Percentiles rank a stretch among this genome's conserved stretches.
phyloP scores from a whole-genome alignment of 2,888 invertebrate species.

The Hemithea aestivaria region DNA sequence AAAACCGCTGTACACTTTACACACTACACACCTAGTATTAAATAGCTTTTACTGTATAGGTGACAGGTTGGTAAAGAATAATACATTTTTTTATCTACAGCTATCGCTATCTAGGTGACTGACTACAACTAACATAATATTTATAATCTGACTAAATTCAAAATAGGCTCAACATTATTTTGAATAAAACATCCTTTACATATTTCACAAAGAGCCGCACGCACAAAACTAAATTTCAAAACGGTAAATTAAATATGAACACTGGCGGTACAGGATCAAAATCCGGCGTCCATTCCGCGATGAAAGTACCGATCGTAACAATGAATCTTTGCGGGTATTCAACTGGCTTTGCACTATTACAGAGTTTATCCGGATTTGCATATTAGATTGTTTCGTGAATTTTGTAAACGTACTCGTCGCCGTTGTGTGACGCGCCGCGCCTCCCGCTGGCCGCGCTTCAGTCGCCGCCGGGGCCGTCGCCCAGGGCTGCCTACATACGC shows the following conservation, averaged over 20 bases:
- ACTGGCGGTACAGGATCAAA: slow-evolving; percentile 2
- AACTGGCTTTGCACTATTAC: slow-evolving; percentile 29
- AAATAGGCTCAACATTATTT: too few relatives aligned
- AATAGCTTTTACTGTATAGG: too few relatives aligned
- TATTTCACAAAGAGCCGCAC: too few relatives aligned
- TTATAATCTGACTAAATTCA: too few relatives aligned
- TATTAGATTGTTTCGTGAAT: slow-evolving; percentile 50
- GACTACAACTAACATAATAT: too few relatives aligned
- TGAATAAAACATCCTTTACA: too few relatives aligned
- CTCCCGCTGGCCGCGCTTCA: slow-evolving; percentile 20
- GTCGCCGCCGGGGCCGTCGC: slow-evolving; percentile 17
- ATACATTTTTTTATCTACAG: too few relatives aligned
- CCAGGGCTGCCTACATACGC: slow-evolving; percentile 17
- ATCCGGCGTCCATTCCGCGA: background rate
- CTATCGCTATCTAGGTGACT: too few relatives aligned
- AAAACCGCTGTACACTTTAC: too few relatives aligned
- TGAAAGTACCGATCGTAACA: slow-evolving; percentile 4
- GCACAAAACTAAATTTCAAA: too few relatives aligned
- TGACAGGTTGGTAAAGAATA: too few relatives aligned
- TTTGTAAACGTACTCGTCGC: slow-evolving; percentile 34
- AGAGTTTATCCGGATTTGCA: slow-evolving; percentile 43
- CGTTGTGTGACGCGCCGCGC: slow-evolving; percentile 3
- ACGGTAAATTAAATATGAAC: background rate
- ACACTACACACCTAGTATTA: too few relatives aligned
- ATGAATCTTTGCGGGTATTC: slow-evolving; percentile 14